Conservation (phyloP, 2,797 vertebrate genomes). For the Halcyon chelicuti region DNA sequence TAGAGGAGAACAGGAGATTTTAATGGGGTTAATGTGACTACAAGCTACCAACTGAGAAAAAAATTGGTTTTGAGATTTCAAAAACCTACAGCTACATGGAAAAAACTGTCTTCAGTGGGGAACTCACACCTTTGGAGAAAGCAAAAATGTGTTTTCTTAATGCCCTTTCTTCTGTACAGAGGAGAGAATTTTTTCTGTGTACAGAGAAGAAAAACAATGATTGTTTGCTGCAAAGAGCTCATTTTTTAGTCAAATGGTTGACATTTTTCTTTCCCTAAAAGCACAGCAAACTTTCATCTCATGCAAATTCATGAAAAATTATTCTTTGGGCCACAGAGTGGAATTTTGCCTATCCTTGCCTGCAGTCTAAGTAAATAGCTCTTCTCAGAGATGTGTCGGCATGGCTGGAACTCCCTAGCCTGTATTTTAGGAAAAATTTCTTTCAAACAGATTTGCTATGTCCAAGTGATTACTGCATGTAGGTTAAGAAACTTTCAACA, state of each 20-base stretch:
- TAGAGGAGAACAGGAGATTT: neutral
- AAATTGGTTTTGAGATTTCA: neutral
- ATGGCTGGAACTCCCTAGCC: neutral
- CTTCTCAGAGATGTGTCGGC: neutral
- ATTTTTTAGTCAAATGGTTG: neutral
- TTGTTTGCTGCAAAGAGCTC: neutral
- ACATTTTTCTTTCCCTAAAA: conserved; percentile 10
- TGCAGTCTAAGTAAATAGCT: neutral
- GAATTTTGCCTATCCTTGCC: neutral
- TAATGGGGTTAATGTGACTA: neutral
- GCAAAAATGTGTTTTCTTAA: neutral
- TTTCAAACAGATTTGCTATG: neutral
- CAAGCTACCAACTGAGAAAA: neutral
- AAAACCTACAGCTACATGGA: neutral
- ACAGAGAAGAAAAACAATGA: neutral
- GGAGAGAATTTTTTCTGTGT: neutral
- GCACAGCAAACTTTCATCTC: neutral
- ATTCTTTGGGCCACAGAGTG: neutral
- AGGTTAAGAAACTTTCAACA: neutral
- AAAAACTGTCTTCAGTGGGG: neutral
- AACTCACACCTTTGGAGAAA: neutral
- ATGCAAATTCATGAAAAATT: neutral
- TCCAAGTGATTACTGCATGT: neutral
- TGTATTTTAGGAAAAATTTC: neutral
- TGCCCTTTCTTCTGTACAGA: neutral